These are phyloP conservation scores for Montipora capricornis DNA, from an alignment of 64 coral and sea anemone genomes.

Conservation along the genomic window DNA sequence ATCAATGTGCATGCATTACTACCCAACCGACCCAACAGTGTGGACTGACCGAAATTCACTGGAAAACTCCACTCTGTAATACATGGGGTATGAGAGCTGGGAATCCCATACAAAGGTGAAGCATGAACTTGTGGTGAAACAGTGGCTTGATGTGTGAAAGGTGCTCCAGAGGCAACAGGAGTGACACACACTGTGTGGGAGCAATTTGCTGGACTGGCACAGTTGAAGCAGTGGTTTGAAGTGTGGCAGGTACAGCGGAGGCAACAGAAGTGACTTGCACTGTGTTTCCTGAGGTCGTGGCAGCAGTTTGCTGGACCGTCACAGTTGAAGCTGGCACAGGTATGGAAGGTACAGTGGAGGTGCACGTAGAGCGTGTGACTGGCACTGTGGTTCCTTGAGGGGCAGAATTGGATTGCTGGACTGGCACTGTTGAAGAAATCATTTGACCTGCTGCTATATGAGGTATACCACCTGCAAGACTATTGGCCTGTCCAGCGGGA, in stretches of 20 bases:
- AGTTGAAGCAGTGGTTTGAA: background rate
- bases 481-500: background rate
- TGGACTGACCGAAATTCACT: conserved; percentile 21
- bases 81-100: background rate
- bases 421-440: background rate
- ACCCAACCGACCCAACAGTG: background rate
- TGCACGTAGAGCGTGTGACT: background rate
- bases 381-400: background rate
- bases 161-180: background rate
- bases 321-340: background rate
- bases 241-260: background rate
- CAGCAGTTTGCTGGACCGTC: background rate
- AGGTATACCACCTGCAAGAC: background rate
- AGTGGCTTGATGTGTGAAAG: background rate
- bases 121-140: background rate
- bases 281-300: background rate
- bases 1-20: conserved; percentile 57
- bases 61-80: conserved; percentile 14
- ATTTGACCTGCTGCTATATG: background rate
- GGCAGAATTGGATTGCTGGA: background rate
- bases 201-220: background rate
- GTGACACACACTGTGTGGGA: background rate
- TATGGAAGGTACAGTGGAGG: background rate
- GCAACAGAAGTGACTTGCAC: background rate
- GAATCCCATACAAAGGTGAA: conserved; percentile 18